Evolutionary conservation across 2,888 invertebrate genomes (phyloP).

Genomic region (Drosophila cognata): DNA sequence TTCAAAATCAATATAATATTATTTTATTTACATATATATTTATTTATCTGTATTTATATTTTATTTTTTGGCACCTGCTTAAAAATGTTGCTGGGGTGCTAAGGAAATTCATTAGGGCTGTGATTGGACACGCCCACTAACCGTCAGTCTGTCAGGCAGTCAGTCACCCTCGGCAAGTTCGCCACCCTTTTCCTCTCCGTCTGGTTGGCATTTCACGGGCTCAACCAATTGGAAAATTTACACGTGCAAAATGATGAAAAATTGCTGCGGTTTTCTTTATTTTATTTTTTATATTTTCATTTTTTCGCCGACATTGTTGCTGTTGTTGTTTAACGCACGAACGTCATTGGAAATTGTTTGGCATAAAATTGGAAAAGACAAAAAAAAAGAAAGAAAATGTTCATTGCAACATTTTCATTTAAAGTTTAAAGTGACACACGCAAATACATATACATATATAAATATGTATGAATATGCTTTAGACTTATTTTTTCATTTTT

Average conservation of each 20-base stretch:
- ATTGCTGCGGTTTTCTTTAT: slow-evolving; percentile 80
- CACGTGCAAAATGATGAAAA: slow-evolving; percentile 84
- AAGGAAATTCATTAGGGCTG: slow-evolving; percentile 28
- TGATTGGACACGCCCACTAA: slow-evolving; percentile 27
- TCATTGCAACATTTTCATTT: slow-evolving; percentile 72
- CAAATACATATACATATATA: slow-evolving; percentile 20
- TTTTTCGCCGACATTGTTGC: slow-evolving; percentile 11
- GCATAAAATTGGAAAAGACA: slow-evolving; percentile 72
- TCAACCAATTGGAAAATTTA: slow-evolving; percentile 84
- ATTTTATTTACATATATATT: not conserved
- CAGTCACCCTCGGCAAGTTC: not conserved
- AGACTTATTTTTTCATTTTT: slow-evolving; percentile 20
- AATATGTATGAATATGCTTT: slow-evolving; percentile 13
- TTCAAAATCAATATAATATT: not conserved
- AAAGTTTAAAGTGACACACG: slow-evolving; percentile 65
- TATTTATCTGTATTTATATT: not conserved
- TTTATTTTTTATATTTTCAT: slow-evolving; percentile 29
- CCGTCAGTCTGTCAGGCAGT: not conserved
- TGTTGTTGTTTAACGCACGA: slow-evolving; percentile 22
- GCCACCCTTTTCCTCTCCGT: not conserved
- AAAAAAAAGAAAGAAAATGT: slow-evolving; percentile 59
- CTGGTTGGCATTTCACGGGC: slow-evolving; percentile 58
- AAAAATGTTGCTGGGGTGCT: not conserved
- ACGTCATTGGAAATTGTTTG: slow-evolving; percentile 67
- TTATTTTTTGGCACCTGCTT: slow-evolving; percentile 12